Evolutionary conservation across 2,888 invertebrate genomes (phyloP), one percentile per base, ranked within the genome.

Genomic region (Eledona agricola): DNA sequence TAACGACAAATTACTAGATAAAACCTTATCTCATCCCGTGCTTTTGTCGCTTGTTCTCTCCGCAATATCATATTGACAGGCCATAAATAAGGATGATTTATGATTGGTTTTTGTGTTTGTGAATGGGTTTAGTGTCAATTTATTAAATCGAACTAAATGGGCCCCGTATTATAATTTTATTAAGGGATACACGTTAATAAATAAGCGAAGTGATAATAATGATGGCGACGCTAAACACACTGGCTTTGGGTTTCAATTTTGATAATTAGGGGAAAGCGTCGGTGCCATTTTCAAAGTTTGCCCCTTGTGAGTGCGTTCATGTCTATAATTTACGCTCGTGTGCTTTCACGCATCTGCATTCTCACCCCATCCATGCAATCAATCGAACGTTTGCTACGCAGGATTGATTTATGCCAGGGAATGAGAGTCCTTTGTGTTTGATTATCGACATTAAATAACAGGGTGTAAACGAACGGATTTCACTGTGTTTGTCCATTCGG

Each of bases 381-480:
- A 65, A 65, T 66, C 63, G 65, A 63, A 63, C 58, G 61, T 57
- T 62, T 64, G 65, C 63, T 62, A 65, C 58, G 52, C 49, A 50
- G 54, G 64, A 68, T 66, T 67, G 66, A 68, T 66, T 67, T 66
- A 68, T 66, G 58, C 58, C 56, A 54, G 51, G 62, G 59, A 51
- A 51, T 57, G 31, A 37, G 38, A 57, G 53, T 57, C 62, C 57
- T 63, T 68, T 67, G 65, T 66, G 62, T 66, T 66, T 68, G 67
- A 69, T 68, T 66, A 67, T 65, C 63, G 59, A 57, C 67, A 65
- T 69, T 69, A 67, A 68, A 64, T 63, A 58, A 63, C 57, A 55
- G 65, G 65, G 62, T 60, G 62, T 56, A 55, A 58, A 58, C 57
- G 53, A 54, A 50, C 57, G 31, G 58, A 49, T 45, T 55, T 47